Evolutionary conservation across 2,797 vertebrate species (phyloP), one percentile per base, ranked within the genome.

Genomic region (Acestrorhynchus altus): DNA sequence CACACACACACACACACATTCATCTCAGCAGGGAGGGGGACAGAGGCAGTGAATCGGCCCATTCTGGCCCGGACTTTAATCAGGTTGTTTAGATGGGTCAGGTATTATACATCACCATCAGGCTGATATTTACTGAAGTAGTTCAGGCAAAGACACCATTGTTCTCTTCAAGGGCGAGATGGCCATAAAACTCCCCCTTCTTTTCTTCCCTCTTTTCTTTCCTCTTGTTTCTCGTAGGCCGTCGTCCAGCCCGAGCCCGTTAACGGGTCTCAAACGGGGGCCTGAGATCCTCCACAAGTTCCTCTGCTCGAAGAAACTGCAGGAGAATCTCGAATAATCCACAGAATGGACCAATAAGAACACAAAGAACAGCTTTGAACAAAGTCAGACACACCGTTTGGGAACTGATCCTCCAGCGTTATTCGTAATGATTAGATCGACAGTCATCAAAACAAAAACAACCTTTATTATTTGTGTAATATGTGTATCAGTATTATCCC

Each of bases 91-190:
- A 77, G 80, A 77, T 76, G 65, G 82, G 72, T 78, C 57, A 52
- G 64, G 61, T 60, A 79, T 85, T 77, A 78, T 75, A 67, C 42
- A 65, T 76, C 74, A 67, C 69, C 47, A 74, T 28, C 73, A 74
- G 79, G 81, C 81, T 84, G 61, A 87, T 84, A 86, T 89, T 85
- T 89, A 83, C 86, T 81, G 73, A 78, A 76, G 81, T 72, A 66
- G 66, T 73, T 44, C 31, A 24, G 63, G 63, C 11, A 49, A 42
- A 73, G 71, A 64, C 64, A 67, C 31, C 80, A 35, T 80, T 84
- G 78, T 72, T 78, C 35, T 51, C 49, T 76, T 77, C 84, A 16
- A 59, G 56, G 26, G 54, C 54, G 26, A 26, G 11, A 26, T 26
- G 22, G 22, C 24, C 26, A 28, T 28, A 59, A 56, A 59, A 26